Evolutionary conservation across 1,140 invertebrate genomes (phyloP).

Genomic region (Holcopasites calliopsidis): DNA sequence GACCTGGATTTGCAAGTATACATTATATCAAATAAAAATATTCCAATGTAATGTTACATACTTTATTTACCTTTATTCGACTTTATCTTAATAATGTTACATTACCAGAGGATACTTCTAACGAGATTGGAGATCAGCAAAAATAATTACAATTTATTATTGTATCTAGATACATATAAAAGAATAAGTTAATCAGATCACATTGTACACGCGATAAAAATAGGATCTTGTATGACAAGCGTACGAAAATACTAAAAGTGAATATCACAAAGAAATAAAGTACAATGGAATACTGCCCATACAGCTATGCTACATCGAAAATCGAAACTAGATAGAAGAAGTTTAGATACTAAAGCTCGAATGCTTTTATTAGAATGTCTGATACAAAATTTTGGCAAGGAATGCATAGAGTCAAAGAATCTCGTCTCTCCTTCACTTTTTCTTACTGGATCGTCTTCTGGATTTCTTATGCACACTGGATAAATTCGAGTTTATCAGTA

Average conservation of each 20-base stretch:
- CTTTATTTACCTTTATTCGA: constrained; percentile 24
- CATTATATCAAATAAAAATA: background rate
- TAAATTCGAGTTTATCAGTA: constrained; percentile 47
- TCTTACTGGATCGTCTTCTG: constrained; percentile 37
- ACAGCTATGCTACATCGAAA: too few relatives aligned
- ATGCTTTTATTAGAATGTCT: constrained; percentile 44
- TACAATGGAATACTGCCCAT: too few relatives aligned
- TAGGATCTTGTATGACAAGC: background rate
- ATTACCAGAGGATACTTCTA: background rate
- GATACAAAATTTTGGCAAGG: constrained; percentile 42
- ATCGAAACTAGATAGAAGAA: background rate
- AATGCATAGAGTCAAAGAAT: constrained; percentile 34
- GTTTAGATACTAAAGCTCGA: constrained; percentile 34
- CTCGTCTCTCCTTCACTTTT: constrained; percentile 40
- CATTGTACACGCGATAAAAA: background rate
- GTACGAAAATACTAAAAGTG: background rate
- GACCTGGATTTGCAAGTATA: background rate
- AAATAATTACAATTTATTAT: background rate
- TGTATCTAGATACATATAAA: background rate
- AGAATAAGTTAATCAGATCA: background rate
- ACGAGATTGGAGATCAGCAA: background rate
- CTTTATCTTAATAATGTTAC: constrained; percentile 13
- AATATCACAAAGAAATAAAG: too few relatives aligned
- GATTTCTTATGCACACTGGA: constrained; percentile 51
- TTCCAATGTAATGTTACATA: background rate